A percentile compares a stretch with the other conserved stretches of the same genome.
phyloP scores from a whole-genome alignment of 2,797 vertebrate species.

The Melanotaenia boesemani region DNA sequence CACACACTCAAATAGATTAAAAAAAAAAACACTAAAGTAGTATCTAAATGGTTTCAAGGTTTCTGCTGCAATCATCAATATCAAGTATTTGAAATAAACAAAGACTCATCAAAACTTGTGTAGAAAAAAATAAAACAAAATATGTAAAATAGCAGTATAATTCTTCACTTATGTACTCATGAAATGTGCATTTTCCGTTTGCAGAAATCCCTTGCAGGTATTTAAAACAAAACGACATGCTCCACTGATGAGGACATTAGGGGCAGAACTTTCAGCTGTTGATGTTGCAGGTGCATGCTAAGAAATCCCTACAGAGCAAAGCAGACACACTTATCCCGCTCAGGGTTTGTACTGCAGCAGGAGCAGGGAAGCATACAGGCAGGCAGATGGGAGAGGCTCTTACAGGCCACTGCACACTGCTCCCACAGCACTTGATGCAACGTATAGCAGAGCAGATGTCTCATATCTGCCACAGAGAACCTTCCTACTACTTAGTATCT shows the following conservation, averaged over 20 bases:
- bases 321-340: conserved; percentile 53
- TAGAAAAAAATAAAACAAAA: no score
- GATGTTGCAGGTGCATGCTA: conserved; percentile 57
- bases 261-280: conserved; percentile 21
- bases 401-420: conserved; percentile 58
- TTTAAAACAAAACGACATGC: conserved; percentile 4
- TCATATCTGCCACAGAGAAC: conserved; percentile 34
- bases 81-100: not conserved
- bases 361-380: conserved; percentile 31
- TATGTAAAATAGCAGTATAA: not conserved
- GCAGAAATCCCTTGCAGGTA: not conserved
- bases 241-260: not conserved
- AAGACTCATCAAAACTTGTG: no score
- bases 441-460: conserved; percentile 58
- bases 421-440: conserved; percentile 55
- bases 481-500: conserved; percentile 11
- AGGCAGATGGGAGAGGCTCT: conserved; percentile 64
- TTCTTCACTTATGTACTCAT: not conserved
- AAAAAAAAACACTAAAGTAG: not conserved
- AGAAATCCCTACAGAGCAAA: conserved; percentile 62
- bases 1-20: not conserved
- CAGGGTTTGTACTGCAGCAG: conserved; percentile 54
- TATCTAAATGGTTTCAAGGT: not conserved
- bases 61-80: not conserved
- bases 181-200: not conserved